phyloP scores from a whole-genome alignment of 1,140 invertebrate genomes.

The Drosophila teissieri region DNA sequence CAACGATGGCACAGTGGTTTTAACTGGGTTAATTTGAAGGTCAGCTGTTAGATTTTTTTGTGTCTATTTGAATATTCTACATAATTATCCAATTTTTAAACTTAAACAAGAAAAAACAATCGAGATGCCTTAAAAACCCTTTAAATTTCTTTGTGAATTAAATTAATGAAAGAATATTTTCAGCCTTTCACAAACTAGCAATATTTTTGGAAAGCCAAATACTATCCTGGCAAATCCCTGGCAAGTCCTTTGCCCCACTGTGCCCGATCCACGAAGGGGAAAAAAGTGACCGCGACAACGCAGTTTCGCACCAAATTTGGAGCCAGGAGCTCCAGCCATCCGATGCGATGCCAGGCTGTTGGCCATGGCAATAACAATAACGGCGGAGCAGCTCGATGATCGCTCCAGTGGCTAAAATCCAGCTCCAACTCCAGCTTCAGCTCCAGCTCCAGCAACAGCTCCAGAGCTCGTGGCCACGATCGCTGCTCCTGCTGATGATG shows the following conservation, averaged over 20 bases:
- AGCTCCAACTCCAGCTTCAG: constrained; percentile 11
- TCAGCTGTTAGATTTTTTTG: background rate
- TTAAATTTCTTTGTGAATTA: too few relatives aligned
- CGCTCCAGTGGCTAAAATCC: constrained; percentile 35
- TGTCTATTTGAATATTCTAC: background rate
- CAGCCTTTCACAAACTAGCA: background rate
- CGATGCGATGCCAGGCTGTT: constrained; percentile 20
- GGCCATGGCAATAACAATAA: constrained; percentile 78
- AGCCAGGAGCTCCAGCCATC: constrained; percentile 53
- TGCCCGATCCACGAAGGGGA: constrained; percentile 44
- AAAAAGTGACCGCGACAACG: constrained; percentile 60
- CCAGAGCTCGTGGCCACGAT: constrained; percentile 23
- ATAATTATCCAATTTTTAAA: too few relatives aligned
- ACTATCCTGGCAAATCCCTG: background rate
- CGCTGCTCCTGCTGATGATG: constrained; percentile 43
- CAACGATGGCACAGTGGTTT: constrained; percentile 48
- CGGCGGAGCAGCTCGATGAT: constrained; percentile 40
- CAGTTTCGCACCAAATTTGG: constrained; percentile 83
- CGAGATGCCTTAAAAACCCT: too few relatives aligned
- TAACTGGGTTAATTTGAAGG: constrained; percentile 2
- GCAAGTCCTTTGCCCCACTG: constrained; percentile 25
- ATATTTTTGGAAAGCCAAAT: background rate
- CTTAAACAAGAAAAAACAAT: too few relatives aligned
- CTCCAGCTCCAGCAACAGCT: constrained; percentile 14
- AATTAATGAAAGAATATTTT: background rate